phyloP scores from a whole-genome alignment of 2,113 vertebrate genomes.

The Leptocoma aspasia region DNA sequence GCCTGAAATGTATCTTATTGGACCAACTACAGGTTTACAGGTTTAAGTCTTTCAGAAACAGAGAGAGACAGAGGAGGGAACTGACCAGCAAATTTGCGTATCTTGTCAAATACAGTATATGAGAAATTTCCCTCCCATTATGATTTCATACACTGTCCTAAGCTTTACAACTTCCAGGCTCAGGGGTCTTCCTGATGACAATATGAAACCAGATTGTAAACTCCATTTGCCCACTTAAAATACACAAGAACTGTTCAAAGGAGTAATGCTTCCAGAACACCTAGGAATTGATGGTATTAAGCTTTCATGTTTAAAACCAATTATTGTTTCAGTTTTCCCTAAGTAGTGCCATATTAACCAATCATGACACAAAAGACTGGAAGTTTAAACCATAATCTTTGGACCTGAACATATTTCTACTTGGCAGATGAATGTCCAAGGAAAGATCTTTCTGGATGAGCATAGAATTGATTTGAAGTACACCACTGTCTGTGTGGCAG shows the following conservation, averaged over 20 bases:
- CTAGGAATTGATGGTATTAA: neutral
- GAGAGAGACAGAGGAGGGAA: neutral
- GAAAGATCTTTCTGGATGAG: neutral
- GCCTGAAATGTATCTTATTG: neutral
- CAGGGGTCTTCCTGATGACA: neutral
- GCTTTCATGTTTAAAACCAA: neutral
- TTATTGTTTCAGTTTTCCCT: neutral
- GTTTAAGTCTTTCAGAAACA: neutral
- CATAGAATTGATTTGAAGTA: neutral
- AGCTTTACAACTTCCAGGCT: neutral
- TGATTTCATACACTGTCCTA: neutral
- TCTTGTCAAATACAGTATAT: neutral
- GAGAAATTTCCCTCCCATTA: neutral
- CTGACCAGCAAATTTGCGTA: neutral
- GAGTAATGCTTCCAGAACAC: neutral
- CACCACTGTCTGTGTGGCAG: neutral
- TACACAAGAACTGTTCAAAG: neutral
- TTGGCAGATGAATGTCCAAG: neutral
- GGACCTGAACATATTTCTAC: neutral
- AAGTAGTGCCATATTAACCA: neutral
- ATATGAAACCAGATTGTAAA: neutral
- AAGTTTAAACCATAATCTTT: neutral
- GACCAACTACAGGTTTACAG: neutral
- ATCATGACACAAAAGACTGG: neutral
- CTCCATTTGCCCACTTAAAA: neutral